Evolutionary conservation across 2,113 vertebrate genomes (phyloP), one percentile per base, ranked within the genome.

Genomic region (Onychostruthus taczanowskii): DNA sequence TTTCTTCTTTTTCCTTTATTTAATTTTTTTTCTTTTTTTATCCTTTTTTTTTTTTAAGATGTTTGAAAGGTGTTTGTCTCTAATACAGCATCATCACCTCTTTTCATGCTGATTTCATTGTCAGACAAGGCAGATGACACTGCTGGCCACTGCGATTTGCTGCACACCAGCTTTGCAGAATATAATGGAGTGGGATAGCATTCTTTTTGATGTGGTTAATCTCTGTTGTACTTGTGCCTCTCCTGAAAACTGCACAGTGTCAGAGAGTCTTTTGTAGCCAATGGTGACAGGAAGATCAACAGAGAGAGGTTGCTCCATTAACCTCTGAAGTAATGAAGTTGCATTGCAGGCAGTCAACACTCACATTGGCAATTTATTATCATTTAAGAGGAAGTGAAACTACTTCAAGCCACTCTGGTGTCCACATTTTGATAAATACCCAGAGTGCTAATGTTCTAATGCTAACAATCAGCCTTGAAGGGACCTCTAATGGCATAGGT

Each of bases 251-350:
- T 90, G 87, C 82, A 75, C 85, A 97, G 69, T 94, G 87, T 90
- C 91, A 94, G 92, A 77, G 76, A 93, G 89, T 63, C 63, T 94
- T 93, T 89, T 90, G 87, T 96, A 95, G 91, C 78, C 86, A 95
- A 86, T 53, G 81, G 83, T 90, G 91, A 84, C 92, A 95, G 94
- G 91, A 96, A 98, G 94, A 96, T 96, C 90, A 96, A 92, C 93
- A 46, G 24, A 96, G 75, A 82, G 84, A 94, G 95, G 94, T 89
- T 96, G 95, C 89, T 96, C 95, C 91, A 90, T 95, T 96, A 97
- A 97, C 96, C 96, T 95, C 95, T 94, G 85, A 89, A 93, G 95
- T 94, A 97, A 96, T 96, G 95, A 97, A 97, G 93, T 93, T 96
- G 91, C 96, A 88, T 95, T 89, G 84, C 90, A 90, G 91, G 93